Evolutionary conservation across 2,113 vertebrate species (phyloP).

Genomic region (Aldabrachelys gigantea): DNA sequence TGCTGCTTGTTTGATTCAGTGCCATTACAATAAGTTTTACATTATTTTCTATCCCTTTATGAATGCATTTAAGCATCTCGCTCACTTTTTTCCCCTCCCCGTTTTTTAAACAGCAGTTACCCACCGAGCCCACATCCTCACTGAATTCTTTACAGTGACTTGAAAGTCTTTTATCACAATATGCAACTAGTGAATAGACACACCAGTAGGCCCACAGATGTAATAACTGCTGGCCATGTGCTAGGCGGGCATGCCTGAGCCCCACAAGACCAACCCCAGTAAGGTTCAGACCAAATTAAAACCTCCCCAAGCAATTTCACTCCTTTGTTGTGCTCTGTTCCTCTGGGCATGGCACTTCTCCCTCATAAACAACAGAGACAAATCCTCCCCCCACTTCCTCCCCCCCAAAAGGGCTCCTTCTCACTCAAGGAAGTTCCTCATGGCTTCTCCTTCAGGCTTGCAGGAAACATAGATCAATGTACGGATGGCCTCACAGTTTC

Average conservation of each 20-base stretch:
- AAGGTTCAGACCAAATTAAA: neutral
- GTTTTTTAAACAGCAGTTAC: neutral
- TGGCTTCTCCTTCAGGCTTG: conserved; percentile 87
- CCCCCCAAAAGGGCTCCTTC: neutral
- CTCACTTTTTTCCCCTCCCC: neutral
- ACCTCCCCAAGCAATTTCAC: neutral
- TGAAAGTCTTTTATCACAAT: accelerated
- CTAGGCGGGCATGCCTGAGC: neutral
- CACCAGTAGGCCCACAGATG: accelerated
- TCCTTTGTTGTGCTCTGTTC: neutral
- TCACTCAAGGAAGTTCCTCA: conserved; percentile 86
- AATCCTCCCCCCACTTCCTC: neutral
- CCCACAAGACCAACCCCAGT: neutral
- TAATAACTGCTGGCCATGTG: neutral
- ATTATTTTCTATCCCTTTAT: neutral
- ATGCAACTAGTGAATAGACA: neutral
- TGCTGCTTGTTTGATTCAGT: neutral
- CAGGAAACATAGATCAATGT: conserved; percentile 87
- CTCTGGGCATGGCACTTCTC: neutral
- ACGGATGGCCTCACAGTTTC: conserved; percentile 78
- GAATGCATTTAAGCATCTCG: neutral
- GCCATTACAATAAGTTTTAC: neutral
- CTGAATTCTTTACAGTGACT: neutral
- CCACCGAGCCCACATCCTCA: neutral
- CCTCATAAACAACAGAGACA: neutral